Evolutionary conservation across 1,140 invertebrate species (phyloP).

Genomic region (Orchesella cincta): DNA sequence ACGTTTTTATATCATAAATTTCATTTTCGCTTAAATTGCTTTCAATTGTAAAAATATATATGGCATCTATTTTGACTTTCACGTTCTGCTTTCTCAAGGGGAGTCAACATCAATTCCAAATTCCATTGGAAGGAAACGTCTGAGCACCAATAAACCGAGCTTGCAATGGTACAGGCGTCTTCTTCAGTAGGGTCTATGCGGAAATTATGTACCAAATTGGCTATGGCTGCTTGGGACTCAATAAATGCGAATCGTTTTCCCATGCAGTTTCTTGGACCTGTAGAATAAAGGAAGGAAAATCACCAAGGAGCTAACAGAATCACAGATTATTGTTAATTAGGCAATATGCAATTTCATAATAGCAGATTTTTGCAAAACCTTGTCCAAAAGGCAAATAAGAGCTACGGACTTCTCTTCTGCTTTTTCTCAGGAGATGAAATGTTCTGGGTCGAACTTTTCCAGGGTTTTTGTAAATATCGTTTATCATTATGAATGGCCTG

Average conservation of each 20-base stretch:
- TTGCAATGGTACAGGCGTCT: not conserved
- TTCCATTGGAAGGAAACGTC: not conserved
- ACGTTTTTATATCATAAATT: no score
- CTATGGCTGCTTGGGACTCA: not conserved
- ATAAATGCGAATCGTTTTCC: slow-evolving; percentile 53
- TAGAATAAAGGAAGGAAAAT: no score
- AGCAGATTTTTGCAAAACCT: no score
- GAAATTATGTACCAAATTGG: not conserved
- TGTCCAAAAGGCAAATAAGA: slow-evolving; percentile 9
- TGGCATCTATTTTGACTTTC: no score
- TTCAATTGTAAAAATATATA: no score
- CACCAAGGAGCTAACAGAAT: not conserved
- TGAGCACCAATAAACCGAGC: not conserved
- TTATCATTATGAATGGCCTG: slow-evolving; percentile 61
- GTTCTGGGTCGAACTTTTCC: not conserved
- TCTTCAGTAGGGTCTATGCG: not conserved
- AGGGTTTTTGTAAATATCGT: not conserved
- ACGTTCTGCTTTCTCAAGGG: not conserved
- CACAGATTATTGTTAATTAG: no score
- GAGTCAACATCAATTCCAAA: not conserved
- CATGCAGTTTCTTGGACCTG: slow-evolving; percentile 63
- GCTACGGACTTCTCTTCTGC: not conserved
- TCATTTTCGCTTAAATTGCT: no score
- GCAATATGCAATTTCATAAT: no score
- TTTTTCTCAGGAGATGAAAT: slow-evolving; percentile 21